phyloP scores from a whole-genome alignment of 2,113 vertebrate genomes.

The Phyllostomus discolor region DNA sequence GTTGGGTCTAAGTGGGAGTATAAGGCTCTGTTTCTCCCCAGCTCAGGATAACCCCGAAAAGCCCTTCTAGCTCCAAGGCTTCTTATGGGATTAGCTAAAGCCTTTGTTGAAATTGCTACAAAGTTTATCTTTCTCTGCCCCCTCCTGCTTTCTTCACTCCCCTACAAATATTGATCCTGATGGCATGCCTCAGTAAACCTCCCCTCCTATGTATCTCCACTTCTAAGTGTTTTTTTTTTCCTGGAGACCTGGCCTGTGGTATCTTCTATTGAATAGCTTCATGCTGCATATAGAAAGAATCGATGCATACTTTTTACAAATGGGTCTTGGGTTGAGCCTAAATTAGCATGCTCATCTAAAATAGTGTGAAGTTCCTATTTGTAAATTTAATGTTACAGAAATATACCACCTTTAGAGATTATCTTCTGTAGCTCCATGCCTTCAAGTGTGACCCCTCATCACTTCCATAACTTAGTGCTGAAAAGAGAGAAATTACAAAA shows the following conservation, averaged over 20 bases:
- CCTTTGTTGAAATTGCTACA: background rate
- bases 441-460: background rate
- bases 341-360: background rate
- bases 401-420: background rate
- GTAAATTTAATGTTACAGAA: conserved; percentile 15
- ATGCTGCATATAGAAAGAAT: background rate
- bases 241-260: background rate
- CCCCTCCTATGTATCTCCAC: background rate
- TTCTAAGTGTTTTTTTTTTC: background rate
- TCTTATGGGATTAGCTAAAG: background rate
- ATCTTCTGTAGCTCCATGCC: background rate
- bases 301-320: background rate
- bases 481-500: conserved; percentile 18
- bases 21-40: background rate
- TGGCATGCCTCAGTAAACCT: background rate
- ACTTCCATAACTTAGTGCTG: background rate
- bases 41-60: background rate
- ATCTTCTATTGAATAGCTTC: background rate
- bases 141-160: background rate
- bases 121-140: background rate
- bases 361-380: background rate
- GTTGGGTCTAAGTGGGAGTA: background rate
- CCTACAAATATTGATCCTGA: background rate
- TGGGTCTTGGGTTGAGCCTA: background rate
- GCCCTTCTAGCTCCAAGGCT: background rate